Percentiles rank a stretch among this genome's conserved stretches.
Evolutionary conservation across 1,140 invertebrate species (phyloP).

Genomic region (Tetranychus urticae): DNA sequence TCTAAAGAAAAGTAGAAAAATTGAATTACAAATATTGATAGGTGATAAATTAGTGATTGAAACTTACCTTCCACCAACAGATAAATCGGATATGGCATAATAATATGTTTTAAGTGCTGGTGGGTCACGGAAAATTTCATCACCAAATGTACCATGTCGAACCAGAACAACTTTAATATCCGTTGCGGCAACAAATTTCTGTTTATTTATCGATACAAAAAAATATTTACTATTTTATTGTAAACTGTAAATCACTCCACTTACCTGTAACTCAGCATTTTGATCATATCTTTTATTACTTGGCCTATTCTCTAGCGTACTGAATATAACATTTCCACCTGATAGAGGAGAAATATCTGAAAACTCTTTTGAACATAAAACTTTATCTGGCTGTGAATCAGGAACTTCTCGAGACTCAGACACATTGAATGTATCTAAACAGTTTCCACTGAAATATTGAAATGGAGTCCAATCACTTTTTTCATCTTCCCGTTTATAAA

Average conservation of each 20-base stretch:
- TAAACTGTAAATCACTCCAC: not conserved
- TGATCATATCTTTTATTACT: conserved; percentile 73
- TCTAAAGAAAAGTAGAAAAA: conserved; percentile 19
- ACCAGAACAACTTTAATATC: conserved; percentile 71
- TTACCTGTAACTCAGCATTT: conserved; percentile 60
- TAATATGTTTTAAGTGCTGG: conserved; percentile 87
- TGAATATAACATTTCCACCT: conserved; percentile 86
- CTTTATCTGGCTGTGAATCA: conserved; percentile 53
- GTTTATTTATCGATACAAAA: not conserved
- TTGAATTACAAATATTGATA: not conserved
- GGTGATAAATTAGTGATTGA: not conserved
- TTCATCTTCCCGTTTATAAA: conserved; percentile 59
- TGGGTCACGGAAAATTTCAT: conserved; percentile 81
- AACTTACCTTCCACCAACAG: conserved; percentile 60
- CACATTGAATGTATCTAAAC: conserved; percentile 62
- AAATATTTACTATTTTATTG: not conserved
- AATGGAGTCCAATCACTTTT: conserved; percentile 71
- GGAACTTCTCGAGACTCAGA: conserved; percentile 36
- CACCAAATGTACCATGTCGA: conserved; percentile 87
- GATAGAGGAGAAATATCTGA: conserved; percentile 87
- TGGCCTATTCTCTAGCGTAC: conserved; percentile 78
- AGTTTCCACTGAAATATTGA: conserved; percentile 84
- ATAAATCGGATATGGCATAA: conserved; percentile 87
- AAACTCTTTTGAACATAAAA: conserved; percentile 83
- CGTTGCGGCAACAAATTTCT: conserved; percentile 73